Base-by-base conservation (phyloP, 2,797 vertebrate species). In the Gallinago nigripennis region DNA sequence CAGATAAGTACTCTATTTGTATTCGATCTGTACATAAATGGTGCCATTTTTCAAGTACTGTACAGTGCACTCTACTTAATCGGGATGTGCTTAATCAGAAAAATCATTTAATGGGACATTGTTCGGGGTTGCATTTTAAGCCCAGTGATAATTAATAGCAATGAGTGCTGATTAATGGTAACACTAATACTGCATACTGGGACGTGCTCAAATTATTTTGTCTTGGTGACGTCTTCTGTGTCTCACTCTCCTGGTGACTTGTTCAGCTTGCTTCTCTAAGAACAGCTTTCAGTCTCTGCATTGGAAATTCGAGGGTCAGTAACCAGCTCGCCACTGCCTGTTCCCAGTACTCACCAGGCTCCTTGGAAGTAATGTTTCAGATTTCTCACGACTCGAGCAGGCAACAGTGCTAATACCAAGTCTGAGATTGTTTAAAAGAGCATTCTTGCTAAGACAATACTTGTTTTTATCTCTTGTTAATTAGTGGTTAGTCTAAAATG, bases 31-130 rank as follows among this genome's bases (percentile, higher is more conserved):
- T 83, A 86, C 19, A 0, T 92, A 94, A 97, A 94, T 83, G 65
- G 61, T 96, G 86, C 68, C 2, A 5, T 95, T 96, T 96, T 91
- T 95, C 92, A 96, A 89, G 85, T 78, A 73, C 43, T 5, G 7
- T 86, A 87, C 86, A 95, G 82, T 50, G 33, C 82, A 91, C 54
- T 85, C 76, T 37, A 48, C 54, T 96, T 96, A 96, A 97, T 90
- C 20, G 37, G 70, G 79, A 77, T 81, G 89, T 88, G 70, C 93
- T 96, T 96, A 95, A 97, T 96, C 91, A 96, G 86, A 84, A 92
- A 96, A 96, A 95, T 93, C 79, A 76, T 94, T 95, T 94, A 91
- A 96, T 79, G 89, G 83, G 78, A 70, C 53, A 94, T 92, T 94
- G 91, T 92, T 96, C 45, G 2, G 91, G 41, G 48, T 84, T 83